These are phyloP conservation scores for Macaria liturata DNA, from an alignment of 2,888 invertebrate genomes.

Conservation along the genomic window DNA sequence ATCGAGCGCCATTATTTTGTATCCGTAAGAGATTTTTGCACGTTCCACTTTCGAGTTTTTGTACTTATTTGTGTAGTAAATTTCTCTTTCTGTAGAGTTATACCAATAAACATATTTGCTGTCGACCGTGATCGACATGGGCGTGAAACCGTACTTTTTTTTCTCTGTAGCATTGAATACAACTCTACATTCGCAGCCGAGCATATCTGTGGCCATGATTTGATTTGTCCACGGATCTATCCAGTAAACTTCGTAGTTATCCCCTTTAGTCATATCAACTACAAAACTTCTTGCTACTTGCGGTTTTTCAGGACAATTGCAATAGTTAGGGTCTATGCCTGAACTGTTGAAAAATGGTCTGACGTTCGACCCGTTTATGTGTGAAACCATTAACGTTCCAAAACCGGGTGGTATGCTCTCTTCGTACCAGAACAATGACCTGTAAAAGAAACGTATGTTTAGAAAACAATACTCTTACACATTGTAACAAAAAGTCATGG, in stretches of 20 bases:
- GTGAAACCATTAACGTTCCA: constrained; percentile 85
- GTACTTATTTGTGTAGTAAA: constrained; percentile 85
- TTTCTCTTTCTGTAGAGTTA: constrained; percentile 82
- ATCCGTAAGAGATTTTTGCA: constrained; percentile 76
- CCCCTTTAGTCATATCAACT: constrained; percentile 85
- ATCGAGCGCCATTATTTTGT: constrained; percentile 86
- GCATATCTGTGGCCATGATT: constrained; percentile 85
- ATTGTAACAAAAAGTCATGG: too few relatives aligned
- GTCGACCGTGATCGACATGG: constrained; percentile 87
- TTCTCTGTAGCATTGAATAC: constrained; percentile 80
- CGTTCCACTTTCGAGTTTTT: constrained; percentile 70
- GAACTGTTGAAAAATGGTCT: constrained; percentile 82
- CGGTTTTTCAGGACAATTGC: constrained; percentile 86
- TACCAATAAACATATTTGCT: constrained; percentile 90
- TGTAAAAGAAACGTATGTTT: constrained; percentile 44
- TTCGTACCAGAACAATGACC: constrained; percentile 91
- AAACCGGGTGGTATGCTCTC: constrained; percentile 81
- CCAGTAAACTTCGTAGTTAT: constrained; percentile 84
- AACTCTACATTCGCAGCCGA: constrained; percentile 86
- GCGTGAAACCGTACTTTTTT: constrained; percentile 82
- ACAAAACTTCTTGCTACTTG: constrained; percentile 86
- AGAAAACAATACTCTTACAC: not conserved
- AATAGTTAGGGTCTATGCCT: constrained; percentile 55
- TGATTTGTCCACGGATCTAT: constrained; percentile 84
- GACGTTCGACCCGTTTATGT: constrained; percentile 81